Evolutionary conservation across 2,113 vertebrate genomes (phyloP), one percentile per base, ranked within the genome.

Genomic region (Rhinopomastus cyanomelas): DNA sequence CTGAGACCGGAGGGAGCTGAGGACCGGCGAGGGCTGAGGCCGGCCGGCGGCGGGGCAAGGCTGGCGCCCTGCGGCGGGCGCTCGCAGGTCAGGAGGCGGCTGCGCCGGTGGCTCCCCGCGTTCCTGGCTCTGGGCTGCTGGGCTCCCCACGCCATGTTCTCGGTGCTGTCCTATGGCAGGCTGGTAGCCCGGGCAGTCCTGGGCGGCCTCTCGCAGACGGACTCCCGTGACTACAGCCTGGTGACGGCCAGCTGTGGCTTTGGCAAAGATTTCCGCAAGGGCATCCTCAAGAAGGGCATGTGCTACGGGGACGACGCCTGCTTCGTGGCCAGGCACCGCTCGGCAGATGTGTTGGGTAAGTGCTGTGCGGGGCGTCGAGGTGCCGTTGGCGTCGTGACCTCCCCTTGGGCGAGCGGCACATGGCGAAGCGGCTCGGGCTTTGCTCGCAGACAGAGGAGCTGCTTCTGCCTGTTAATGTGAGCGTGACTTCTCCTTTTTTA

Each of bases 201-300:
- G 86, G 99, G 99, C 53, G 98, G 99, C 96, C 99, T 99, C 32
- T 99, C 99, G 87, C 99, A 99, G 96, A 98, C 98, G 6, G 99
- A 99, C 95, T 97, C 98, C 88, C 98, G 98, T 85, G 99, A 99
- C 96, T 99, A 99, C 96, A 98, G 98, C 91, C 97, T 99, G 92
- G 97, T 99, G 96, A 98, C 98, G 23, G 99, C 99, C 74, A 99
- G 99, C 90, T 99, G 98, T 96, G 99, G 99, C 86, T 99, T 99
- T 83, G 99, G 99, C n/a, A 99, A 99, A 95, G 98, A 99, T 97
- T 99, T 99, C 97, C 98, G 99, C n/a, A 99, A 99, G 96, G 99
- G 99, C 95, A 99, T 99, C 96, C 97, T 99, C 53, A 99, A 99
- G 98, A 99, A 99, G 90, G 99, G 99, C 89, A 99, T 98, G 98